Conservation (phyloP, 2,888 invertebrate species). For the Parnassius smintheus region DNA sequence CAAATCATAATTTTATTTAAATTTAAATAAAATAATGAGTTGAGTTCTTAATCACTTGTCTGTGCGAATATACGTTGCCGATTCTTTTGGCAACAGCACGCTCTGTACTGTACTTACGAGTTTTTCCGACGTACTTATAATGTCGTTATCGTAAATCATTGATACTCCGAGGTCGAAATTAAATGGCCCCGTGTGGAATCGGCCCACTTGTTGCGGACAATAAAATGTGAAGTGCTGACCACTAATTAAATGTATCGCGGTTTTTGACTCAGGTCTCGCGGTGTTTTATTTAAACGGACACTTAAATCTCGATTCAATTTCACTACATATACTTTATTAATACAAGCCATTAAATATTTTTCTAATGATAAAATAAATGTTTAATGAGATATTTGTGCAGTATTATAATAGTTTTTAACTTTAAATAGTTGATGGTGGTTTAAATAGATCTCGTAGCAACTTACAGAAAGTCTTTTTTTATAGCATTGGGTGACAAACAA, state of each 20-base stretch:
- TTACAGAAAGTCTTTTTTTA: no score
- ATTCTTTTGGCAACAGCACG: slow-evolving; percentile 74
- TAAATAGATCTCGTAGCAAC: no score
- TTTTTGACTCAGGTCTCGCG: slow-evolving; percentile 15
- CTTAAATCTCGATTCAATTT: slow-evolving; percentile 1
- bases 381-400: no score
- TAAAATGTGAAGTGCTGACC: slow-evolving; percentile 32
- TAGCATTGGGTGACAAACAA: no score
- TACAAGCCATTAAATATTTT: no score
- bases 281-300: slow-evolving; percentile 12
- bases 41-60: slow-evolving; percentile 34
- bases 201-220: slow-evolving; percentile 32
- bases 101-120: slow-evolving; percentile 48
- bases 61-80: slow-evolving; percentile 44
- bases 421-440: no score
- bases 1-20: no score
- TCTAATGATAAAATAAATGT: no score
- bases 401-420: no score
- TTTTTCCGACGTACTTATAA: slow-evolving; percentile 63
- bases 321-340: no score
- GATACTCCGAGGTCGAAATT: slow-evolving; percentile 35
- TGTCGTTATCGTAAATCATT: slow-evolving; percentile 70
- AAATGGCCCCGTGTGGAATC: slow-evolving; percentile 29
- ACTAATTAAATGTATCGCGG: slow-evolving; percentile 22
- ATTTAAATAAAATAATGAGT: no score